phyloP scores from a whole-genome alignment of 1,140 invertebrate species.

The Campoletis sonorensis region DNA sequence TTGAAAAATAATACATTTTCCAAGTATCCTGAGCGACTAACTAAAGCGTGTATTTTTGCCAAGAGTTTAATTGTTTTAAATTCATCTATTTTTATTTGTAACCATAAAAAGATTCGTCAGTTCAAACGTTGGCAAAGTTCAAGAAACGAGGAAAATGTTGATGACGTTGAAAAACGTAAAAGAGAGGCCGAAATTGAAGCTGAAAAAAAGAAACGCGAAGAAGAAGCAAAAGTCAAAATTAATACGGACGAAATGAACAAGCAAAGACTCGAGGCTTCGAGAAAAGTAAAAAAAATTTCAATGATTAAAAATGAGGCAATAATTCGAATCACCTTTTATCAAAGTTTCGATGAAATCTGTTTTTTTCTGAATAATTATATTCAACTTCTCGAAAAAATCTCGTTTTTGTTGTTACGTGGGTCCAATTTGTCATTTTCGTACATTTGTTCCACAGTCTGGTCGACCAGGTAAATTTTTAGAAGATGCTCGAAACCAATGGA shows the following conservation, averaged over 20 bases:
- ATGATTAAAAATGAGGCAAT: not conserved
- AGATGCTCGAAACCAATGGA: slow-evolving; percentile 68
- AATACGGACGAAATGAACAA: slow-evolving; percentile 47
- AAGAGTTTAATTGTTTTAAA: not conserved
- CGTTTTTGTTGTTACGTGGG: no score
- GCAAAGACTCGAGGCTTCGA: slow-evolving; percentile 14
- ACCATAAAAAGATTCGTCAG: slow-evolving; percentile 55
- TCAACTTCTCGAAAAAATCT: no score
- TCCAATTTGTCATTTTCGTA: no score
- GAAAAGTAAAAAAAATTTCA: slow-evolving; percentile 3
- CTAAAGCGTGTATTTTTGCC: not conserved
- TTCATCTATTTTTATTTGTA: slow-evolving; percentile 45
- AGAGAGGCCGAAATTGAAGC: slow-evolving; percentile 49
- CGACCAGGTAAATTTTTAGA: slow-evolving; percentile 67
- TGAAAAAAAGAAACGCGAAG: slow-evolving; percentile 51
- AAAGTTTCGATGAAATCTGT: no score
- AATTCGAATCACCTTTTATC: no score
- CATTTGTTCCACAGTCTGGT: slow-evolving; percentile 45
- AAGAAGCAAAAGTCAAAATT: slow-evolving; percentile 48
- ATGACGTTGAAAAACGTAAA: slow-evolving; percentile 48
- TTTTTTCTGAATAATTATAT: not conserved
- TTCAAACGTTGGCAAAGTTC: slow-evolving; percentile 57
- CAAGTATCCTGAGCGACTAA: not conserved
- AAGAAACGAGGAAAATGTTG: slow-evolving; percentile 53
- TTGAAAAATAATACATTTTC: not conserved